A percentile compares a stretch with the other conserved stretches of the same genome.
Conservation (phyloP, 2,888 invertebrate genomes). For the Patella caerulea region DNA sequence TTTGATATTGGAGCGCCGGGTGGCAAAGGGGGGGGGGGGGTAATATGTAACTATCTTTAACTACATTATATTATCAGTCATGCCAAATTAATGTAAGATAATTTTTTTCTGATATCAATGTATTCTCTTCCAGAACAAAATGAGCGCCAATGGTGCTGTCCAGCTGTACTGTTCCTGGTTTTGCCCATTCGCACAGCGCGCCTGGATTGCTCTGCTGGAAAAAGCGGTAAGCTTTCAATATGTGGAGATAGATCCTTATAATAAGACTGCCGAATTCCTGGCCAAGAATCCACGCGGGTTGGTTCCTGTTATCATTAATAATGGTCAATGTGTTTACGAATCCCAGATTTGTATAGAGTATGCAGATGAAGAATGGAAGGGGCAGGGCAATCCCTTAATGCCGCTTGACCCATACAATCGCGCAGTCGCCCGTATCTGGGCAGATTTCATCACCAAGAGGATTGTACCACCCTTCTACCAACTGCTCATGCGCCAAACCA, state of each 20-base stretch:
- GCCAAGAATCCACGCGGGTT: slow-evolving; percentile 54
- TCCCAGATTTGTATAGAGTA: slow-evolving; percentile 54
- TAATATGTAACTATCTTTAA: too few relatives aligned
- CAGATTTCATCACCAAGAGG: slow-evolving; percentile 48
- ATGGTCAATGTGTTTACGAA: slow-evolving; percentile 49
- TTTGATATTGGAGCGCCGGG: too few relatives aligned
- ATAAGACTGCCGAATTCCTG: slow-evolving; percentile 55
- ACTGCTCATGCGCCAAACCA: slow-evolving; percentile 42
- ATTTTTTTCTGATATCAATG: neutral
- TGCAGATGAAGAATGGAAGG: slow-evolving; percentile 49
- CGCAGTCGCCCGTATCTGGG: slow-evolving; percentile 51
- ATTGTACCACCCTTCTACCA: slow-evolving; percentile 48
- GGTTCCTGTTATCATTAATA: slow-evolving; percentile 48
- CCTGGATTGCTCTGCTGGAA: slow-evolving; percentile 54
- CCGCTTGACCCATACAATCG: slow-evolving; percentile 48
- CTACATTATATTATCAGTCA: too few relatives aligned
- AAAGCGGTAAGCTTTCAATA: slow-evolving; percentile 52
- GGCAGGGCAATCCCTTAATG: slow-evolving; percentile 36
- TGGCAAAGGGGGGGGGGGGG: too few relatives aligned
- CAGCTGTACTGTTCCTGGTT: slow-evolving; percentile 54
- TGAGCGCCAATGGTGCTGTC: neutral
- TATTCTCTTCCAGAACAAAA: neutral
- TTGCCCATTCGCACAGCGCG: slow-evolving; percentile 60
- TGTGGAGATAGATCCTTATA: slow-evolving; percentile 55
- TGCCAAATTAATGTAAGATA: neutral